A percentile compares a stretch with the other conserved stretches of the same genome.
Conservation (phyloP, 2,797 vertebrate species). For the Acomys russatus region DNA sequence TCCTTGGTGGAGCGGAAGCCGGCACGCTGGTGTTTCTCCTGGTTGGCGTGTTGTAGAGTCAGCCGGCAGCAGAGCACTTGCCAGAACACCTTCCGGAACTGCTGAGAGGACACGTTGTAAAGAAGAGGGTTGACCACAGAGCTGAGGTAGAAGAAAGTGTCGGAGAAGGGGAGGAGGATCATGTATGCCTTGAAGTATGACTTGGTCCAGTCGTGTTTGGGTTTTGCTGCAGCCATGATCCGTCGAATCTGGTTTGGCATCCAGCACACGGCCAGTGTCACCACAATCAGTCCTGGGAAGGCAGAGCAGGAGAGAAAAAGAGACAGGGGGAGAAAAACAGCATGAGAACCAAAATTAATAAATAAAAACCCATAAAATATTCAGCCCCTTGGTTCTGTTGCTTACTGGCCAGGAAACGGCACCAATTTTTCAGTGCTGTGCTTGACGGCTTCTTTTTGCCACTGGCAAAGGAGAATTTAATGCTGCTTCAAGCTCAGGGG, state of each 20-base stretch:
- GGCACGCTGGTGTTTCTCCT: constrained; percentile 85
- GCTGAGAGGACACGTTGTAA: constrained; percentile 96
- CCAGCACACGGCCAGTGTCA: constrained; percentile 94
- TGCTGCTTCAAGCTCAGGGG: constrained; percentile 80
- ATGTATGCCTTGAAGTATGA: constrained; percentile 92
- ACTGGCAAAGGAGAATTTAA: constrained; percentile 71
- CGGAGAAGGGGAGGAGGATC: constrained; percentile 92
- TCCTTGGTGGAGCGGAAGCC: constrained; percentile 6
- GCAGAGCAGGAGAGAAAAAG: not conserved
- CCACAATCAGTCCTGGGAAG: constrained; percentile 94
- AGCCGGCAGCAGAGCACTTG: constrained; percentile 94
- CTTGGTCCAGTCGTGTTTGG: constrained; percentile 92
- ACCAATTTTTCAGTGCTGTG: constrained; percentile 83
- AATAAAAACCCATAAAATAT: constrained; percentile 35
- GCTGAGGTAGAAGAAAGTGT: constrained; percentile 98
- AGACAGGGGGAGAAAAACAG: not conserved
- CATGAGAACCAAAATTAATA: constrained; percentile 27
- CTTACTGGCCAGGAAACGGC: constrained; percentile 83
- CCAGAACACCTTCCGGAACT: constrained; percentile 95
- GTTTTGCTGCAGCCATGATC: constrained; percentile 93
- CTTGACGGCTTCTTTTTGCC: constrained; percentile 85
- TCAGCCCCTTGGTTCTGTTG: constrained; percentile 76
- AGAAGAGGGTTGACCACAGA: constrained; percentile 97
- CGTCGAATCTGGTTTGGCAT: constrained; percentile 96
- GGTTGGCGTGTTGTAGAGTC: constrained; percentile 92